These are phyloP conservation scores for Ophion ventricosus DNA, from an alignment of 2,888 invertebrate species.

Conservation along the genomic window DNA sequence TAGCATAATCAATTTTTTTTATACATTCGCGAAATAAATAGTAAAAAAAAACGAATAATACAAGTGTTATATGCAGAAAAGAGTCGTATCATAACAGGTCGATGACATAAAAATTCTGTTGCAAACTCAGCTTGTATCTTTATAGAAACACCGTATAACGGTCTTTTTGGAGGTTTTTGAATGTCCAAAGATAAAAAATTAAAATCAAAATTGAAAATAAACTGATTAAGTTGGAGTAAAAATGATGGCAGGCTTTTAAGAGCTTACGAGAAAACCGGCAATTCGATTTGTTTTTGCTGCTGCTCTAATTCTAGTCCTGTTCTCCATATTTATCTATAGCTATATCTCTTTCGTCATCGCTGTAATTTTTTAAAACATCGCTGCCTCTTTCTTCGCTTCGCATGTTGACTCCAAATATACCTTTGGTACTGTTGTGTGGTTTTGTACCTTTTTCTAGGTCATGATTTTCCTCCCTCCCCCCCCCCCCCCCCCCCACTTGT, in stretches of 20 bases:
- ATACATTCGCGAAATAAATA: too few relatives aligned
- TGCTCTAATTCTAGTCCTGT: background rate
- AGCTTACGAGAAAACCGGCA: constrained; percentile 13
- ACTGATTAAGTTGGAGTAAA: constrained; percentile 1
- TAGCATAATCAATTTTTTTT: constrained; percentile 9
- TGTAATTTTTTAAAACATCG: too few relatives aligned
- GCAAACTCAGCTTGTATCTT: constrained; percentile 2
- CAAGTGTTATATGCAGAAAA: too few relatives aligned
- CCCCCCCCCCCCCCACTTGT: too few relatives aligned
- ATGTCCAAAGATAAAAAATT: too few relatives aligned
- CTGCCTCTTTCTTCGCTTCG: too few relatives aligned
- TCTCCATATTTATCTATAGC: background rate
- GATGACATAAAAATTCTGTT: constrained; percentile 8
- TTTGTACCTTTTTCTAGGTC: background rate
- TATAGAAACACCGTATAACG: background rate
- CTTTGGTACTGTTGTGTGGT: background rate
- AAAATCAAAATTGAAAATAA: background rate
- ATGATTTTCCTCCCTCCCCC: too few relatives aligned
- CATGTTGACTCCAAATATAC: background rate
- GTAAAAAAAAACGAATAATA: too few relatives aligned
- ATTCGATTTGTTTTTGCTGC: constrained; percentile 7
- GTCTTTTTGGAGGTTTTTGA: background rate
- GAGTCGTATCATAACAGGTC: background rate
- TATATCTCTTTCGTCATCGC: too few relatives aligned
- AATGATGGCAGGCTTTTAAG: constrained; percentile 12